Evolutionary conservation across 92 coral and sea anemone species (phyloP).

Genomic region (Phenganax subtilis): DNA sequence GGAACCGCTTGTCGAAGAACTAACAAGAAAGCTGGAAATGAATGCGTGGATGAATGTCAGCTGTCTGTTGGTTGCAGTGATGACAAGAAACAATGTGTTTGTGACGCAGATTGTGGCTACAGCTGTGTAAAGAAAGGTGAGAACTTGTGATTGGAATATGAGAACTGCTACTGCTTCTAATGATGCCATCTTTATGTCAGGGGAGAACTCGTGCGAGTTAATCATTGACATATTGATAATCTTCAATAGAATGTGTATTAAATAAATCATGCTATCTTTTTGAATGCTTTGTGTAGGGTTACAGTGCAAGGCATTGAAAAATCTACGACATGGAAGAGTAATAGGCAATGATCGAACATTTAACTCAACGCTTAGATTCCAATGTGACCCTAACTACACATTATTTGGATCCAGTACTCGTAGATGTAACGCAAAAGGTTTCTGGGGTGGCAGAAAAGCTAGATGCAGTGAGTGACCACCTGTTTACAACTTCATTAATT

Average conservation of each 20-base stretch:
- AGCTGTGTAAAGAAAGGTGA: slow-evolving; percentile 72
- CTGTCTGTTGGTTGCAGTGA: slow-evolving; percentile 44
- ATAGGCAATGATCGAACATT: slow-evolving; percentile 39
- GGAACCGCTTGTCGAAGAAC: slow-evolving; percentile 35
- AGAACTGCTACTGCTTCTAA: not conserved
- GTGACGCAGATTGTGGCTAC: slow-evolving; percentile 81
- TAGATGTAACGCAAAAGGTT: slow-evolving; percentile 66
- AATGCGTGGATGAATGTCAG: slow-evolving; percentile 33
- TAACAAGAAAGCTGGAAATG: slow-evolving; percentile 28
- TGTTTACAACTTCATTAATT: too few species aligned
- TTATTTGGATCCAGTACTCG: slow-evolving; percentile 60
- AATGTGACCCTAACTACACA: slow-evolving; percentile 53
- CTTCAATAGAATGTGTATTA: not conserved
- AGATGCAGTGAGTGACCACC: slow-evolving; percentile 68
- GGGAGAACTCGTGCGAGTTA: too few species aligned
- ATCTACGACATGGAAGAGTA: slow-evolving; percentile 44
- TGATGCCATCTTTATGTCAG: too few species aligned
- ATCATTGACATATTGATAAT: not conserved
- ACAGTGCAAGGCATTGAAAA: slow-evolving; percentile 39
- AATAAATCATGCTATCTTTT: not conserved
- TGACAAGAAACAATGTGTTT: slow-evolving; percentile 47
- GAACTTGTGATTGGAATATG: not conserved
- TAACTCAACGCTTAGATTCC: slow-evolving; percentile 50
- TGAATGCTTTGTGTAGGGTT: slow-evolving; percentile 34
- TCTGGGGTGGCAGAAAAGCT: slow-evolving; percentile 73